Percentiles rank a stretch among this genome's conserved stretches.
phyloP scores from a whole-genome alignment of 2,113 vertebrate species.

The Tamias sibiricus region DNA sequence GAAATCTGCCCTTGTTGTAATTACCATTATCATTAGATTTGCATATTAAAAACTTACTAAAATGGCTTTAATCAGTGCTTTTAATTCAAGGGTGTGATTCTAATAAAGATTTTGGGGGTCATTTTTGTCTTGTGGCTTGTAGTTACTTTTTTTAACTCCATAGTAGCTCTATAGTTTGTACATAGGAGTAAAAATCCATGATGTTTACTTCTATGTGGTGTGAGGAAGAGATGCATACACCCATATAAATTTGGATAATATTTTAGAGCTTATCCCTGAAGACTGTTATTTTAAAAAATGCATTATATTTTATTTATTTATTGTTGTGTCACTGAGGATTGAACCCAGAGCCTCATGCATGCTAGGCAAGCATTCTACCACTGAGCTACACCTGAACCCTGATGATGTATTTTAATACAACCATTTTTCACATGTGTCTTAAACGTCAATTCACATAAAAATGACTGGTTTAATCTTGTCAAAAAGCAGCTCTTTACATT shows the following conservation, averaged over 20 bases:
- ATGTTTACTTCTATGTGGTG: conserved; percentile 14
- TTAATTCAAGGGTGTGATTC: conserved; percentile 66
- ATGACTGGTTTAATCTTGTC: conserved; percentile 19
- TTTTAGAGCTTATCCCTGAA: conserved; percentile 8
- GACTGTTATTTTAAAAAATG: conserved; percentile 6
- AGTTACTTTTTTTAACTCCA: neutral
- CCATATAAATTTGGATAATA: conserved; percentile 27
- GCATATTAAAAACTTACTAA: conserved; percentile 56
- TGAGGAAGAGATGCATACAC: neutral
- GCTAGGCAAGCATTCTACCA: neutral
- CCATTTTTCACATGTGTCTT: conserved; percentile 36
- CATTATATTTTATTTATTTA: neutral
- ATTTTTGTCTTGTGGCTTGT: neutral
- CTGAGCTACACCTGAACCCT: neutral
- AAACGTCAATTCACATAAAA: conserved; percentile 52
- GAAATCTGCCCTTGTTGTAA: conserved; percentile 45
- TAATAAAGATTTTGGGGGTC: conserved; percentile 15
- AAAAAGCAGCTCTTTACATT: neutral
- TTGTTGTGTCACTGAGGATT: neutral
- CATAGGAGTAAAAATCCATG: neutral
- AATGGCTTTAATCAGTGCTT: conserved; percentile 72
- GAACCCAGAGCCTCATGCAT: neutral
- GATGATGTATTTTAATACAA: conserved; percentile 27
- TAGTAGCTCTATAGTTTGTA: conserved; percentile 10
- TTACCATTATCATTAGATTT: conserved; percentile 68